These are phyloP conservation scores for Chloroceryle aenea DNA, from an alignment of 2,113 vertebrate genomes.

Conservation along the genomic window DNA sequence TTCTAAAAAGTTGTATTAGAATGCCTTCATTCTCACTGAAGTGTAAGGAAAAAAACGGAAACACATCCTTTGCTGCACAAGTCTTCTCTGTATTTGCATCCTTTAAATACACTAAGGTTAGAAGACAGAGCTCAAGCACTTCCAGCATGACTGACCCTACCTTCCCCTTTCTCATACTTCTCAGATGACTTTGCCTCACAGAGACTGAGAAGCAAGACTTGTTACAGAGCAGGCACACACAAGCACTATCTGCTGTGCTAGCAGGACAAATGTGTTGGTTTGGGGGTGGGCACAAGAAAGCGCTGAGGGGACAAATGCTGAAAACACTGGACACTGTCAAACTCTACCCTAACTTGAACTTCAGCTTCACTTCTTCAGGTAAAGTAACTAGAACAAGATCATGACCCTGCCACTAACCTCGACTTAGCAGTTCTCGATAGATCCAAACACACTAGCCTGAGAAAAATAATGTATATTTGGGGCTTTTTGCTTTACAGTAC, in stretches of 20 bases:
- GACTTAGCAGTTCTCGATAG: neutral
- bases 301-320: neutral
- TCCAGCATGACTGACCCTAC: neutral
- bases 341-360: neutral
- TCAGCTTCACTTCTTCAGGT: neutral
- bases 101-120: neutral
- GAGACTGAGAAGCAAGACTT: neutral
- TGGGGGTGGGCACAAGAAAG: neutral
- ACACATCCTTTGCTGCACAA: neutral
- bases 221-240: neutral
- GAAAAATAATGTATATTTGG: neutral
- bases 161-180: neutral
- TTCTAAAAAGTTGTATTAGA: neutral
- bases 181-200: neutral
- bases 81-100: neutral
- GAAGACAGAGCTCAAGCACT: neutral
- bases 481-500: neutral
- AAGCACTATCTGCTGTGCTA: neutral
- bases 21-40: neutral
- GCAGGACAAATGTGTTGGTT: neutral
- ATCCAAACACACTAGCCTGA: neutral
- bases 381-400: neutral
- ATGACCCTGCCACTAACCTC: neutral
- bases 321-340: neutral
- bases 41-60: neutral